These are phyloP conservation scores for Lemur catta DNA, from an alignment of 2,797 vertebrate genomes.

Conservation along the genomic window DNA sequence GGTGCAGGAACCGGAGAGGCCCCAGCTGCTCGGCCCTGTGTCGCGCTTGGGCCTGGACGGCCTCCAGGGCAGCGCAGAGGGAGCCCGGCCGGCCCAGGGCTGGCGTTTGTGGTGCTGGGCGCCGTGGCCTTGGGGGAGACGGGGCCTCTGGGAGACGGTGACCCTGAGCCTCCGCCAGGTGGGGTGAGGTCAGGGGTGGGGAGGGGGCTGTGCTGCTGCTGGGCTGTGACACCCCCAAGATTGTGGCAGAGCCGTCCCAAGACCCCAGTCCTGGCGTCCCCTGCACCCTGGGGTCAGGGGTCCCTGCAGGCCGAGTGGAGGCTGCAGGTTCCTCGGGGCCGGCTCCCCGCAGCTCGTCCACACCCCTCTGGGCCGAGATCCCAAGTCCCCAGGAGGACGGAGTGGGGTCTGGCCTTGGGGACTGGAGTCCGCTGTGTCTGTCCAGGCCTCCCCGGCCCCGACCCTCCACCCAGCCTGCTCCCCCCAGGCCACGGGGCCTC, in stretches of 20 bases:
- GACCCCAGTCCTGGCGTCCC: background rate
- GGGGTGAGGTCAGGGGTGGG: background rate
- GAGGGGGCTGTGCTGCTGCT: background rate
- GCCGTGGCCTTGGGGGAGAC: no score
- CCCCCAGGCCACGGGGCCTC: background rate
- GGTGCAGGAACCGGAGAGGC: background rate
- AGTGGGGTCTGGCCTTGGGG: background rate
- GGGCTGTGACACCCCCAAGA: background rate
- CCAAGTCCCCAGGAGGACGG: background rate
- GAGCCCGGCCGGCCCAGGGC: background rate
- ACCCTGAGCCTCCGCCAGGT: background rate
- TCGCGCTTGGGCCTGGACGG: background rate
- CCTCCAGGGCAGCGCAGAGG: rapidly evolving
- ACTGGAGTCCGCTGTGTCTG: background rate
- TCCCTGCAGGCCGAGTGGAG: background rate
- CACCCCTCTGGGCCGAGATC: background rate
- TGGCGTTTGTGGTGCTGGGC: no score
- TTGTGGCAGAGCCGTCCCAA: rapidly evolving
- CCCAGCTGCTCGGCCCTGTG: background rate
- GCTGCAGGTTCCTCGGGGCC: background rate
- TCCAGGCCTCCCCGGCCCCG: background rate
- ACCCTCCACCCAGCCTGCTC: background rate
- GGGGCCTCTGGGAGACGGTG: background rate
- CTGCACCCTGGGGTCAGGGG: background rate
- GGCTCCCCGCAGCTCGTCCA: background rate